phyloP scores from a whole-genome alignment of 2,888 invertebrate species.

The Diploptera punctata region DNA sequence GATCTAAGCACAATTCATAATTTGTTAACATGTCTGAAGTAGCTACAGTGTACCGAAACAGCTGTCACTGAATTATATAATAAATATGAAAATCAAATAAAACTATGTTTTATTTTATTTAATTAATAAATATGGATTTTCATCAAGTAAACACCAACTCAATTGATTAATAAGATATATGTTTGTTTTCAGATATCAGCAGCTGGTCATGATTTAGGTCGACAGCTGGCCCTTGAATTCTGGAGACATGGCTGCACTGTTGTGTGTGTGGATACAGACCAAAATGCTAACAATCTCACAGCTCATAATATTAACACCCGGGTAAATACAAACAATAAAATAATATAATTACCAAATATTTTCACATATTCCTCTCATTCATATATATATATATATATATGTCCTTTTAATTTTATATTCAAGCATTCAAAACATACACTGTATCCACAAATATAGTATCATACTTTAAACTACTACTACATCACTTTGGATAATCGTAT shows the following conservation, averaged over 20 bases:
- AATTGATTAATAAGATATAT: background rate
- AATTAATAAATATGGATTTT: background rate
- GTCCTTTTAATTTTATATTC: background rate
- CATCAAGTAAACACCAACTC: background rate
- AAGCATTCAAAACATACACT: background rate
- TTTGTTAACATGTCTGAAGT: background rate
- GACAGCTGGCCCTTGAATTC: slow-evolving; percentile 75
- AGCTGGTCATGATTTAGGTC: slow-evolving; percentile 85
- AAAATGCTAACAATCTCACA: slow-evolving; percentile 71
- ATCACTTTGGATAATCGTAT: too few species aligned
- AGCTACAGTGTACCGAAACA: background rate
- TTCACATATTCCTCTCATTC: background rate
- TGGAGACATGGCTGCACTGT: slow-evolving; percentile 73
- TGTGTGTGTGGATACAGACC: slow-evolving; percentile 79
- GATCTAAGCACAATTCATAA: too few species aligned
- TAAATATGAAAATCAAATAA: too few species aligned
- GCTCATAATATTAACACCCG: slow-evolving; percentile 8
- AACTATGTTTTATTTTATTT: too few species aligned
- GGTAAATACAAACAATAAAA: background rate
- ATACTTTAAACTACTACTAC: too few species aligned
- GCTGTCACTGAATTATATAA: background rate
- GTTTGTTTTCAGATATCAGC: slow-evolving; percentile 72
- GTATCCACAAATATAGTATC: background rate
- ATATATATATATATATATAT: background rate
- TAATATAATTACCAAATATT: background rate